Evolutionary conservation across 1,140 invertebrate genomes (phyloP).

Genomic region (Apis cerana): DNA sequence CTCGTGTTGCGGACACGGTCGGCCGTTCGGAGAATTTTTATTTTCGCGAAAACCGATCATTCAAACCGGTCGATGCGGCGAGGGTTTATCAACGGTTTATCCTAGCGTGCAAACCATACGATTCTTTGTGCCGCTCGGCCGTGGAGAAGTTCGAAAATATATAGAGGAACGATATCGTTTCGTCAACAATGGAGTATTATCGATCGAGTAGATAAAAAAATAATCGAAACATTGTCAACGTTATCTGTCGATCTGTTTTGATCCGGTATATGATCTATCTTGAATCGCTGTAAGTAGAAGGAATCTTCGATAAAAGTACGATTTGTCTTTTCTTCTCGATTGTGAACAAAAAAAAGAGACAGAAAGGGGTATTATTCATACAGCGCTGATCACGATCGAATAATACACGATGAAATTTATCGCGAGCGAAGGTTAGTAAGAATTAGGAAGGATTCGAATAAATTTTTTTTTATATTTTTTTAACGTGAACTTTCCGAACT

Average conservation of each 20-base stretch:
- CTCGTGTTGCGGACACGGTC: slow-evolving; percentile 42
- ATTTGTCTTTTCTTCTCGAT: too few species aligned
- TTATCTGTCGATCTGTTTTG: background rate
- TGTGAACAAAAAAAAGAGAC: too few species aligned
- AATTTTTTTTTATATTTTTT: too few species aligned
- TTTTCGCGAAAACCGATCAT: background rate
- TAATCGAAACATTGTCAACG: background rate
- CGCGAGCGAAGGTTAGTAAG: too few species aligned
- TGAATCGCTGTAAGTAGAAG: too few species aligned
- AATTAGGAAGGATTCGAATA: too few species aligned
- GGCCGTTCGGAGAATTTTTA: slow-evolving; percentile 51
- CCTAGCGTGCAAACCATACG: background rate
- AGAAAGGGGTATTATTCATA: too few species aligned
- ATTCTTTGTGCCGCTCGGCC: slow-evolving; percentile 8
- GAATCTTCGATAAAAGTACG: too few species aligned
- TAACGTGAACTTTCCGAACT: too few species aligned
- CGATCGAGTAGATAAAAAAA: background rate
- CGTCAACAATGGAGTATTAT: background rate
- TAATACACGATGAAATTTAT: too few species aligned
- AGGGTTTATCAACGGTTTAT: background rate
- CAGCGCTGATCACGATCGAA: too few species aligned
- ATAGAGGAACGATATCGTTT: too few species aligned
- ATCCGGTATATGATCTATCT: background rate
- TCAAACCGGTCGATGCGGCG: background rate
- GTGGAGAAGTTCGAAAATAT: background rate